A percentile compares a stretch with the other conserved stretches of the same genome.
Evolutionary conservation across 2,797 vertebrate genomes (phyloP).

Genomic region (Setipinna tenuifilis): DNA sequence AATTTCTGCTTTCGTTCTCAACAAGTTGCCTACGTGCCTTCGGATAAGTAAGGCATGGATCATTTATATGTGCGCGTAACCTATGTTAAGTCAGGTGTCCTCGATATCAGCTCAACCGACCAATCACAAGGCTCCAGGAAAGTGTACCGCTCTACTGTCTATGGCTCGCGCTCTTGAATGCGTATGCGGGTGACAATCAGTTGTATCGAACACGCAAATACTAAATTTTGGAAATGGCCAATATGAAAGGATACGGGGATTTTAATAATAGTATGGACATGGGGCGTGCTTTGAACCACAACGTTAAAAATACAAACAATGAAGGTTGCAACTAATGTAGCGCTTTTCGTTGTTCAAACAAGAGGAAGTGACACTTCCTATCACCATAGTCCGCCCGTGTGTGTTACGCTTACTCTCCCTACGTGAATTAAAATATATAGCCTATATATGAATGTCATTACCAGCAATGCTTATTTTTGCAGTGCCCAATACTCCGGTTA

Average conservation of each 20-base stretch:
- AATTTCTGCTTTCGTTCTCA: constrained; percentile 26
- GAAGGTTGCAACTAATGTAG: neutral
- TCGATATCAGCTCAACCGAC: constrained; percentile 31
- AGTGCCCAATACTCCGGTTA: too few relatives aligned
- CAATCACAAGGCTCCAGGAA: constrained; percentile 50
- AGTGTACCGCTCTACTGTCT: neutral
- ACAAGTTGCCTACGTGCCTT: constrained; percentile 53
- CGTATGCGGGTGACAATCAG: neutral
- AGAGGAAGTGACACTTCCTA: constrained; percentile 35
- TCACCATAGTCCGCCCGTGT: neutral
- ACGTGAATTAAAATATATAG: too few relatives aligned
- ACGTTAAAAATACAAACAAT: neutral
- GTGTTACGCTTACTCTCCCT: too few relatives aligned
- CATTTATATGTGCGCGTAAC: constrained; percentile 29
- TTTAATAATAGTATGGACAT: neutral
- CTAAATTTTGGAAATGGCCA: constrained; percentile 15
- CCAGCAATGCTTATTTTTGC: too few relatives aligned
- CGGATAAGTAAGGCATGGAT: constrained; percentile 42
- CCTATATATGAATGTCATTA: too few relatives aligned
- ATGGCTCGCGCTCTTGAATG: constrained; percentile 6
- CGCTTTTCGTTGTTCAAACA: neutral
- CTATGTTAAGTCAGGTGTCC: constrained; percentile 52
- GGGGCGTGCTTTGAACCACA: neutral
- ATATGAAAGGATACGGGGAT: neutral
- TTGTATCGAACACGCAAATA: neutral